phyloP scores from a whole-genome alignment of 2,888 invertebrate species.

The Icerya purchasi region DNA sequence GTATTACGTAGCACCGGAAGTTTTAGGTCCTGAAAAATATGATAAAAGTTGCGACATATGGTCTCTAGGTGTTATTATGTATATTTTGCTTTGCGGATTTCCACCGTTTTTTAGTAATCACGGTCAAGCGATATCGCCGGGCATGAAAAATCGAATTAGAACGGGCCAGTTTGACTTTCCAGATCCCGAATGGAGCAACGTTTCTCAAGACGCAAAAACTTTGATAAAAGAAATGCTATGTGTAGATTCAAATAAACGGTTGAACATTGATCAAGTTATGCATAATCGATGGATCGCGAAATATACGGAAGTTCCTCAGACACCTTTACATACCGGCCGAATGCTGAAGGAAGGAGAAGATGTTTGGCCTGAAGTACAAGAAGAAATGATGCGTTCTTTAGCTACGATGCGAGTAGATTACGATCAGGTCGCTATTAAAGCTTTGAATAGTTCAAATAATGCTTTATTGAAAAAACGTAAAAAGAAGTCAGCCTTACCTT shows the following conservation, averaged over 20 bases:
- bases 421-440: conserved; percentile 82
- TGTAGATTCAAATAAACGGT: conserved; percentile 74
- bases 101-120: conserved; percentile 98
- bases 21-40: conserved; percentile 88
- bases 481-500: conserved; percentile 14
- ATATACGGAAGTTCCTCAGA: conserved; percentile 77
- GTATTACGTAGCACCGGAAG: conserved; percentile 84
- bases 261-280: conserved; percentile 79
- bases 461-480: conserved; percentile 63
- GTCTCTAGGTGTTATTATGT: conserved; percentile 98
- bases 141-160: conserved; percentile 92
- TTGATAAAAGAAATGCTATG: conserved; percentile 84
- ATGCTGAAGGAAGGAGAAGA: conserved; percentile 78
- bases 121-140: conserved; percentile 91
- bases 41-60: conserved; percentile 99
- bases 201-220: conserved; percentile 85
- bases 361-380: conserved; percentile 92
- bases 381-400: conserved; percentile 93
- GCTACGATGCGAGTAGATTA: conserved; percentile 97
- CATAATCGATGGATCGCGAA: conserved; percentile 67
- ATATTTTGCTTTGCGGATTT: conserved; percentile 93
- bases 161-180: conserved; percentile 96
- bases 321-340: conserved; percentile 75
- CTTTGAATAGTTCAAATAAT: conserved; percentile 79
- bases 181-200: conserved; percentile 83